Evolutionary conservation across 2,888 invertebrate genomes (phyloP), one percentile per base, ranked within the genome.

Genomic region (Mermis nigrescens): DNA sequence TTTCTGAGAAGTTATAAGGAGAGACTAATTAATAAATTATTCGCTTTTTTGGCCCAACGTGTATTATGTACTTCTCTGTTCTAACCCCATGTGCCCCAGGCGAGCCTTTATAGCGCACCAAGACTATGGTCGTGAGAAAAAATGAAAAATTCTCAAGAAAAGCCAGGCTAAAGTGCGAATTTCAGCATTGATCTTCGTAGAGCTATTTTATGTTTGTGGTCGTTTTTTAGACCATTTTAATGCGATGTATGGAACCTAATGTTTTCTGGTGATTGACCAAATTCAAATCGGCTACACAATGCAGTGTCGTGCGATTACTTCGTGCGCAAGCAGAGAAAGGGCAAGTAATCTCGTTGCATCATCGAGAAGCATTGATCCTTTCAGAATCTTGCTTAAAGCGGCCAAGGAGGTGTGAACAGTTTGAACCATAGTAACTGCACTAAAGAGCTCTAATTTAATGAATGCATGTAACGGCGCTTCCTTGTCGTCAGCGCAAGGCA

Each of bases 351-450:
- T 72, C 15, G 76, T 75, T 24, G 77, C 76, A 26, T 69, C 68
- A 27, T 76, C 79, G 0, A 81, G 76, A 7, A 77, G 71, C 51
- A 76, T 68, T n/a, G 77, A 73, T 19, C 81, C 81, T 65, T 80
- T 76, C 61, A 81, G 76, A 46, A 80, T 79, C 70, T 79, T 80
- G 66, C 80, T 81, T 19, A 84, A 73, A 1, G 74, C 71, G 0
- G 80, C 78, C 60, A 84, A 75, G 51, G 77, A 75, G 57, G 76
- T 75, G 66, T 84, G 82, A 4, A 85, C 78, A 27, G 71, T 70
- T 68, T 81, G 81, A 7, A 84, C 76, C 51, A 83, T 72, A 55
- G 70, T 73, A n/a, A 80, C 71, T 0, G 80, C 80, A 62, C 79
- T 77, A 61, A 74, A 76, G 60, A 79, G 76, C 70, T 86, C 85